A percentile compares a stretch with the other conserved stretches of the same genome.
phyloP scores from a whole-genome alignment of 2,797 vertebrate species.

The Eremophila alpestris region DNA sequence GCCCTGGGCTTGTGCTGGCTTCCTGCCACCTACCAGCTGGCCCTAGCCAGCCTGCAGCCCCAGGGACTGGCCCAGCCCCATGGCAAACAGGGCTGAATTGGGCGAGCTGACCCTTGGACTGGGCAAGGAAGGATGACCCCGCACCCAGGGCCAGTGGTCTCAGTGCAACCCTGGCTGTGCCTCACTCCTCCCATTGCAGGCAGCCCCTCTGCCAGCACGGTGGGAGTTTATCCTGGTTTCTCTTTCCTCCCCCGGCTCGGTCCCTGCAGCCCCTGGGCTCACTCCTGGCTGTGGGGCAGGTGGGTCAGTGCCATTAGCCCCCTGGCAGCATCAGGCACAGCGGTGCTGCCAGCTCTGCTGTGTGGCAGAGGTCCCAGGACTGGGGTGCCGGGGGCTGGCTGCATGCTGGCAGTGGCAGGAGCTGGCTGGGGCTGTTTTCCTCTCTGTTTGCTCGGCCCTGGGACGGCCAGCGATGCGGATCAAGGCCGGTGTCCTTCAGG shows the following conservation, averaged over 20 bases:
- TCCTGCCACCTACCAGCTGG: background rate
- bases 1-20: background rate
- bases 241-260: background rate
- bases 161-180: background rate
- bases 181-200: fast-evolving
- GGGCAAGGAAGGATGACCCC: background rate
- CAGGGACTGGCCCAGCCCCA: background rate
- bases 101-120: background rate
- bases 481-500: conserved; percentile 15
- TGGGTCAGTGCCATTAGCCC: fast-evolving
- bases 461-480: conserved; percentile 34
- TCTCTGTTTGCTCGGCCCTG: conserved; percentile 50
- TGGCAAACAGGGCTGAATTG: background rate
- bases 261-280: background rate
- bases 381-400: background rate
- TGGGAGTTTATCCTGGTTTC: background rate
- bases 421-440: background rate
- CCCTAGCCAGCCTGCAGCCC: background rate
- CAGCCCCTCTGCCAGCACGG: fast-evolving
- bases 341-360: background rate
- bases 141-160: background rate
- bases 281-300: background rate
- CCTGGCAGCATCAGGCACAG: background rate
- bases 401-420: background rate
- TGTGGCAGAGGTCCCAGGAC: fast-evolving